Base-by-base conservation (phyloP, 2,888 invertebrate species). In the Euclidia mi region DNA sequence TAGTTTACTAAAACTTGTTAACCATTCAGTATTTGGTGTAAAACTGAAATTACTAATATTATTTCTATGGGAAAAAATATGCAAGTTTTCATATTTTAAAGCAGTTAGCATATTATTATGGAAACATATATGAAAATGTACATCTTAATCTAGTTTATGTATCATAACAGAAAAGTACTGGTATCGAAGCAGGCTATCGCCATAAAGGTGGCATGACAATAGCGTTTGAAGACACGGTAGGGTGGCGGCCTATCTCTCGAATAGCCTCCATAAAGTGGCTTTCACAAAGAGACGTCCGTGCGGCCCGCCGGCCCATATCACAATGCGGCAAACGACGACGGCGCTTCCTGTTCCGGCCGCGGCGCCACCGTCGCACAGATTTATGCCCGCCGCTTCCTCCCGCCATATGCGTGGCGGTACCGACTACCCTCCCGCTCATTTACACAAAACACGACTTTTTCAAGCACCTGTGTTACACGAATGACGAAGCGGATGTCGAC, bases 301-400 rank as follows among this genome's bases (percentile, higher is more conserved):
- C 88, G 87, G 92, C 89, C 88, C 87, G 87, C 71, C 90, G 88
- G 81, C 92, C 92, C 92, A 91, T 92, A 92, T 82, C 89, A 94
- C 94, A 94, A 94, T 94, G 94, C 91, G 93, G 91, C 93, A 94
- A 94, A 94, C 94, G 94, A 94, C 93, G 92, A 73, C 88, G 87
- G 87, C 85, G 84, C 92, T 92, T 94, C 94, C 94, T 87, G 71
- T 93, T 94, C 94, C 94, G 93, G 93, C 86, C 92, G 85, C 91
- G 90, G 90, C 90, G 91, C 91, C 90, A 91, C 91, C 71, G 90
- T 90, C 88, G 89, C 89, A 64, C 81, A 93, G 93, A 94, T 94
- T 94, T 94, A 94, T 94, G 94, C 91, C 87, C 84, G 89, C 81
- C 89, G 88, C 92, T 94, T 94, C 94, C 94, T 92, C 85, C 87